These are phyloP conservation scores for Stigmatopora nigra DNA, from an alignment of 2,113 vertebrate genomes.

Conservation along the genomic window DNA sequence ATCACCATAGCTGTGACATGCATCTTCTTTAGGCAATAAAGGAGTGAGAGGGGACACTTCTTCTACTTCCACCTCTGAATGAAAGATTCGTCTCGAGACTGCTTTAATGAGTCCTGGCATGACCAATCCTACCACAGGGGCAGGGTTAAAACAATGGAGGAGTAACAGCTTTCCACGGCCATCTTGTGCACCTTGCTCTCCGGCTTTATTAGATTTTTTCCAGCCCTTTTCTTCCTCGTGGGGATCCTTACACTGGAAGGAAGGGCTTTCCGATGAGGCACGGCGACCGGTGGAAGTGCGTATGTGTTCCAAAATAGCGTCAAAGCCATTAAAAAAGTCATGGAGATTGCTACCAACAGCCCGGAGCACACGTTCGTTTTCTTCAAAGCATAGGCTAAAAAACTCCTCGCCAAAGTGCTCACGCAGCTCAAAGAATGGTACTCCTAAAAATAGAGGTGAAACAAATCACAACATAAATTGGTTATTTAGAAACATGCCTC, in stretches of 20 bases:
- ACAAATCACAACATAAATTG: slow-evolving; percentile 19
- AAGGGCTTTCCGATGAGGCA: slow-evolving; percentile 86
- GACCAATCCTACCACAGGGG: slow-evolving; percentile 83
- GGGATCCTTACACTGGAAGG: slow-evolving; percentile 95
- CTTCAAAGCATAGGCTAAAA: slow-evolving; percentile 92
- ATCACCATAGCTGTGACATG: slow-evolving; percentile 71
- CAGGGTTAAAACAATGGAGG: slow-evolving; percentile 92
- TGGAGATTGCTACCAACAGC: slow-evolving; percentile 90
- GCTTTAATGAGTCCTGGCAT: slow-evolving; percentile 93
- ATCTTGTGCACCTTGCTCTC: slow-evolving; percentile 41
- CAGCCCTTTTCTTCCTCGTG: slow-evolving; percentile 64
- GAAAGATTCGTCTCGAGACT: slow-evolving; percentile 87
- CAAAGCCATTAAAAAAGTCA: slow-evolving; percentile 98
- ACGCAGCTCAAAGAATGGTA: slow-evolving; percentile 87
- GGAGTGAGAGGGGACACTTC: slow-evolving; percentile 76
- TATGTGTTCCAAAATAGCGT: slow-evolving; percentile 93
- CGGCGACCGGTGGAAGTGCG: slow-evolving; percentile 91
- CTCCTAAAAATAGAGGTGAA: slow-evolving; percentile 62
- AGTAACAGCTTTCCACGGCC: slow-evolving; percentile 76
- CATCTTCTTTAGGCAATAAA: slow-evolving; percentile 62
- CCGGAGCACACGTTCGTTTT: slow-evolving; percentile 92
- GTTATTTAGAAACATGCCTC: not conserved
- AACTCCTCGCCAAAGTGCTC: slow-evolving; percentile 93
- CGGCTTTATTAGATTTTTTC: slow-evolving; percentile 52
- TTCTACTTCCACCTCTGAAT: slow-evolving; percentile 83